Conservation (phyloP, 2,888 invertebrate genomes). For the Synanthedon andrenaeformis region DNA sequence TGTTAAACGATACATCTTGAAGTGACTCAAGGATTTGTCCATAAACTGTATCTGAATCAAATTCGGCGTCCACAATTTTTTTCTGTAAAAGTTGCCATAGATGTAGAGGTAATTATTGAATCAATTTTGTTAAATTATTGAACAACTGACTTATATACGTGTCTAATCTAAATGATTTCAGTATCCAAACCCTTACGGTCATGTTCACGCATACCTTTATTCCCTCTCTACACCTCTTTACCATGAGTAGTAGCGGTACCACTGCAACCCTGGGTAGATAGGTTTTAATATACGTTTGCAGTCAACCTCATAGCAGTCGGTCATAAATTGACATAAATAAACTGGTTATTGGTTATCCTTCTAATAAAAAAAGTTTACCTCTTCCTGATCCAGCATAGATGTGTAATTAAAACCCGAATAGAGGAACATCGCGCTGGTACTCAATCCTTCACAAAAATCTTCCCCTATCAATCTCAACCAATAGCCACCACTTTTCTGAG, state of each 20-base stretch:
- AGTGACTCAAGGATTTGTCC: conserved; percentile 47
- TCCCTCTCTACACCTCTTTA: no score
- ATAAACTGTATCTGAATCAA: conserved; percentile 16
- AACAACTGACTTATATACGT: no score
- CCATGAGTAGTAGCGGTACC: no score
- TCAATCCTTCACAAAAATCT: conserved; percentile 56
- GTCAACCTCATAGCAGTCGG: no score
- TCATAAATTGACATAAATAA: no score
- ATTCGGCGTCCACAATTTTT: conserved; percentile 5
- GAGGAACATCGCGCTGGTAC: conserved; percentile 44
- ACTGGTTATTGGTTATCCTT: no score
- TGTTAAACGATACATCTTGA: conserved; percentile 21
- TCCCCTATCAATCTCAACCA: conserved; percentile 65
- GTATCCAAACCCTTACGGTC: no score
- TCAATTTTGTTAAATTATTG: neutral
- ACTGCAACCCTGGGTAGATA: no score
- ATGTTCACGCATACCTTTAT: no score
- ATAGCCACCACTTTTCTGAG: conserved; percentile 62
- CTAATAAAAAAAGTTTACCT: conserved; percentile 22
- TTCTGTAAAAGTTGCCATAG: conserved; percentile 22
- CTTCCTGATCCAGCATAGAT: conserved; percentile 33
- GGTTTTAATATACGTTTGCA: no score
- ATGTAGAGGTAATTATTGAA: neutral
- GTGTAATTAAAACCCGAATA: conserved; percentile 68
- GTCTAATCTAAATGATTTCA: neutral